Evolutionary conservation across 1,140 invertebrate genomes (phyloP), one percentile per base, ranked within the genome.

Genomic region (Drosophila busckii): DNA sequence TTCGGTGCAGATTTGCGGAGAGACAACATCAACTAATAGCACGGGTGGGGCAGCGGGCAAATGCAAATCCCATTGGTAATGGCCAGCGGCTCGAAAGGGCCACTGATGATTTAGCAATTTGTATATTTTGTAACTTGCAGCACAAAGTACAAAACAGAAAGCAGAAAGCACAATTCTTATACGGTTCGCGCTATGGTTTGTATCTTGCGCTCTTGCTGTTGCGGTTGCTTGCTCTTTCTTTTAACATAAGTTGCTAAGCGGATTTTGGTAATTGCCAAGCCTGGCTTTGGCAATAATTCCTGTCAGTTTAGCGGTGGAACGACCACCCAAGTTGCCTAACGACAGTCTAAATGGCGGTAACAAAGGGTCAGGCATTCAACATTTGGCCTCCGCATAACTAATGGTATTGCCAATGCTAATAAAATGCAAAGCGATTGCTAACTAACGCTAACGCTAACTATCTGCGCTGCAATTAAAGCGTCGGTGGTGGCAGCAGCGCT

Each of bases 81-180:
- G 50, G 49, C 50, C 41, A 40, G 10, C 25, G 40, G 17, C 46
- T 68, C 49, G 35, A 45, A 78, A 65, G 68, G 73, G 55, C 54
- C 53, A 50, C 13, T 41, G 60, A 78, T 78, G 71, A 78, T 71
- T 80, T 68, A 35, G 68, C 71, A 78, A 78, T 80, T 80, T 76
- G 49, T 67, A 44, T 32, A 22, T 52, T 37, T n/a, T n/a, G n/a
- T n/a, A n/a, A n/a, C n/a, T n/a, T n/a, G n/a, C n/a, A n/a, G n/a
- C n/a, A n/a, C n/a, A n/a, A n/a, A n/a, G n/a, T n/a, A 37, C 46
- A 49, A 29, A 38, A 12, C 31, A 2, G 0, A 3, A 31, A 38
- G 34, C 19, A 34, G 7, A 31, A 65, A 13, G n/a, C n/a, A n/a
- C n/a, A n/a, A 49, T 56, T 54, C 58, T 73, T 64, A 59, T 54